Evolutionary conservation across 2,888 invertebrate species (phyloP).

Genomic region (Auanema sp.): DNA sequence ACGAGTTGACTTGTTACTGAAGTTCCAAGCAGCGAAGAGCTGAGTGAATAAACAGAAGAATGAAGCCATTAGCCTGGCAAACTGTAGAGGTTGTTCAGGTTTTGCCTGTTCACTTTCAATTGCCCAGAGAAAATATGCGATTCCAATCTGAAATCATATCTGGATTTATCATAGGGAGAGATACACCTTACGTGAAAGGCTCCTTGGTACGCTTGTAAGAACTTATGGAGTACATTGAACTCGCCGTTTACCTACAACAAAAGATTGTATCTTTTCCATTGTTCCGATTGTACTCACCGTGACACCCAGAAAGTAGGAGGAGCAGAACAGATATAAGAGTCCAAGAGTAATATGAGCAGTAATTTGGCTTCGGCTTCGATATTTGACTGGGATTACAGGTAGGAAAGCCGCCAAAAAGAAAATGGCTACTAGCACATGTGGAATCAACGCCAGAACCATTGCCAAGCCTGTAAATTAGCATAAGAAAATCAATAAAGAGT

Average conservation of each 20-base stretch:
- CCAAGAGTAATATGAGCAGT: slow-evolving; percentile 36
- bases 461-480: too few relatives aligned
- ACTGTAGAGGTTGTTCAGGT: slow-evolving; percentile 37
- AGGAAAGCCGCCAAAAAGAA: slow-evolving; percentile 32
- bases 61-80: slow-evolving; percentile 48
- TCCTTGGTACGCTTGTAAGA: slow-evolving; percentile 48
- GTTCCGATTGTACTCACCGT: slow-evolving; percentile 12
- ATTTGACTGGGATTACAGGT: slow-evolving; percentile 23
- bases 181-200: slow-evolving; percentile 42
- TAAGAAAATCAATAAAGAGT: too few relatives aligned
- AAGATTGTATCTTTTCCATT: not conserved
- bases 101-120: slow-evolving; percentile 23
- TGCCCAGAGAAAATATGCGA: slow-evolving; percentile 33
- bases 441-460: slow-evolving; percentile 13
- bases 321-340: slow-evolving; percentile 28
- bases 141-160: slow-evolving; percentile 31
- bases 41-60: slow-evolving; percentile 49
- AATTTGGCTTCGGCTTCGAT: slow-evolving; percentile 28
- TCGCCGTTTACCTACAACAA: slow-evolving; percentile 35
- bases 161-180: not conserved
- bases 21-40: slow-evolving; percentile 49
- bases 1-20: slow-evolving; percentile 43
- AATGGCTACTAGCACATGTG: slow-evolving; percentile 28
- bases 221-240: slow-evolving; percentile 46
- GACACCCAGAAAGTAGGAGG: slow-evolving; percentile 25